Base-by-base conservation (phyloP, 2,113 vertebrate species). In the Hydrolagus affinis region DNA sequence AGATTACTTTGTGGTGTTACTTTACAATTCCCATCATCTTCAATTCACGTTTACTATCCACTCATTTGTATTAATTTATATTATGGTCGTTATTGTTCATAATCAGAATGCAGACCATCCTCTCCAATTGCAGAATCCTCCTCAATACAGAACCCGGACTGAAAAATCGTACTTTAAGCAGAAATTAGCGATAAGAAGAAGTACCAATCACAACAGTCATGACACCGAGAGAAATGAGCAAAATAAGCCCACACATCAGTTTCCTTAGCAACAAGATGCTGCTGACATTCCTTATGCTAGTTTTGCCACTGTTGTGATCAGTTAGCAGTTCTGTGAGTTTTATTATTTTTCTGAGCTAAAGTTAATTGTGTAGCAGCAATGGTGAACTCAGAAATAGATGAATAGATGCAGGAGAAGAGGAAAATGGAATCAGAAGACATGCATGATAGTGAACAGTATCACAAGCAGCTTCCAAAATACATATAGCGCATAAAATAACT, bases 181-280 rank as follows among this genome's bases (percentile, higher is more conserved):
- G 28, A 83, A 66, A 17, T 1, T 19, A 0, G 23, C 62, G 11
- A 9, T 32, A 83, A 83, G 59, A 28, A 80, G n/a, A 78, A 60
- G 17, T 83, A 66, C 59, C 62, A 66, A 6, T 68, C 23, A 32
- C 21, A 25, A 30, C 32, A 83, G 62, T 66, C 23, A 21, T 28
- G 32, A 15, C 17, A 3, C 17, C 28, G 78, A n/a, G 23, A 66
- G 66, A 83, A 66, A 17, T 30, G 28, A 66, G 78, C 19, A 30
- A 83, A 83, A 68, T 32, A 30, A 66, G 78, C 60, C 66, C 78
- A 66, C n/a, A 62, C 78, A 83, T 60, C 78, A 83, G 78, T 83
- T 83, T 3, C 78, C 78, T 83, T 68, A 8, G 62, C 78, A 83
- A 83, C 78, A 3, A 66, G 28, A 83, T 83, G 62, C 78, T 25